These are phyloP conservation scores for Drosophila tani DNA, from an alignment of 1,140 invertebrate species.

Conservation along the genomic window DNA sequence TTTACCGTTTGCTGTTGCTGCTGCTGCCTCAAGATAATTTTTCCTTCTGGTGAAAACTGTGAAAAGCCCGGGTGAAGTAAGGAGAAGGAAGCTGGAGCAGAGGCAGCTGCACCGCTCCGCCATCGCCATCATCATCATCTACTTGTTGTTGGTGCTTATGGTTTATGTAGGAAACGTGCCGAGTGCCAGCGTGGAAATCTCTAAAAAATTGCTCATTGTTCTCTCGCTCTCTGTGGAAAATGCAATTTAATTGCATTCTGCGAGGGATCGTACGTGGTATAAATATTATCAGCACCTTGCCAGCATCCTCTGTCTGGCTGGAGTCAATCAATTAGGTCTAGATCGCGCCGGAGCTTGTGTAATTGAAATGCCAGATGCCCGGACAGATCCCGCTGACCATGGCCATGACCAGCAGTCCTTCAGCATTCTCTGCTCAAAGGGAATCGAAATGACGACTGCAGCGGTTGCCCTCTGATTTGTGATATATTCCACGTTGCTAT, in stretches of 20 bases:
- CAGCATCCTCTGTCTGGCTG: slow-evolving; percentile 14
- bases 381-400: slow-evolving; percentile 4
- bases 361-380: slow-evolving; percentile 73
- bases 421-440: slow-evolving; percentile 2
- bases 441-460: slow-evolving; percentile 15
- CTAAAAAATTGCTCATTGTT: slow-evolving; percentile 64
- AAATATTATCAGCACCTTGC: slow-evolving; percentile 76
- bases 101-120: slow-evolving; percentile 16
- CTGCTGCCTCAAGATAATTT: slow-evolving; percentile 72
- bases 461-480: slow-evolving; percentile 3
- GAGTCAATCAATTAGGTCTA: slow-evolving; percentile 78
- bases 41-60: slow-evolving; percentile 52
- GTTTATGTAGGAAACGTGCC: slow-evolving; percentile 76
- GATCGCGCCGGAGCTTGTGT: slow-evolving; percentile 61
- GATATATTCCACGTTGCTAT: slow-evolving; percentile 32
- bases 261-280: slow-evolving; percentile 53
- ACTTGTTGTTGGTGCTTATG: slow-evolving; percentile 59
- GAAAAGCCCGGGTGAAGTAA: slow-evolving; percentile 56
- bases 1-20: slow-evolving; percentile 70
- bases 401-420: slow-evolving; percentile 33
- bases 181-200: slow-evolving; percentile 71
- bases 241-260: slow-evolving; percentile 73
- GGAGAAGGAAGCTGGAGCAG: slow-evolving; percentile 18
- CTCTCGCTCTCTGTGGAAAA: slow-evolving; percentile 54
- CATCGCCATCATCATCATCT: slow-evolving; percentile 25